A percentile compares a stretch with the other conserved stretches of the same genome.
Conservation (phyloP, 2,113 vertebrate genomes). For the Paradoxurus hermaphroditus region DNA sequence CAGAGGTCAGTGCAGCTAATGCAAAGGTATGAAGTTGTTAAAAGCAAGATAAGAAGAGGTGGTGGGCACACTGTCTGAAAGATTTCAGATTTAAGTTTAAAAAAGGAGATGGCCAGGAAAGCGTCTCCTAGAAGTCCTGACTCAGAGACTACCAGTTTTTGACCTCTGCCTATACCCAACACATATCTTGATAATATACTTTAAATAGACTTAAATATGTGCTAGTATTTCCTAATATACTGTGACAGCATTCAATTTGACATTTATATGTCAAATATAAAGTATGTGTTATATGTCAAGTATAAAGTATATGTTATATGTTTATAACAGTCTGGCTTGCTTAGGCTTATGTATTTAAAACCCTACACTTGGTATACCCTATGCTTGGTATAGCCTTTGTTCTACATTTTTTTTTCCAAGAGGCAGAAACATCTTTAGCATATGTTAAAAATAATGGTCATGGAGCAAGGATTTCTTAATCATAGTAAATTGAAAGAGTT, state of each 20-base stretch:
- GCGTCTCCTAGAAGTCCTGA: neutral
- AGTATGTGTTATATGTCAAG: no score
- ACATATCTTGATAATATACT: neutral
- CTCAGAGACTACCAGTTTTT: neutral
- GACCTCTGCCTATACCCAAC: neutral
- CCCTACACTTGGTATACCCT: neutral
- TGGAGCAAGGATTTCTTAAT: slow-evolving; percentile 22
- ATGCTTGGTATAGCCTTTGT: neutral
- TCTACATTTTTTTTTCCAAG: neutral
- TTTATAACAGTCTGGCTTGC: neutral
- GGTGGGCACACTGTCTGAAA: neutral
- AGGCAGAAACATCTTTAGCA: neutral
- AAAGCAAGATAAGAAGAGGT: neutral
- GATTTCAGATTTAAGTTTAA: neutral
- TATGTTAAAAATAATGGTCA: slow-evolving; percentile 25
- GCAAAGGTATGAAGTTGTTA: neutral
- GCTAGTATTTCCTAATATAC: neutral
- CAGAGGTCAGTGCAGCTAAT: neutral
- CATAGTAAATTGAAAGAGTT: slow-evolving; percentile 29
- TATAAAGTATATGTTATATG: no score
- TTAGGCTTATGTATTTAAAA: slow-evolving; percentile 15
- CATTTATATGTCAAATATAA: neutral
- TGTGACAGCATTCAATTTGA: neutral
- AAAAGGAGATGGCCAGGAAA: neutral
- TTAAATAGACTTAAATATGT: neutral